A percentile compares a stretch with the other conserved stretches of the same genome.
Conservation (phyloP, 2,888 invertebrate genomes). For the Acanthosepion pharaonis region DNA sequence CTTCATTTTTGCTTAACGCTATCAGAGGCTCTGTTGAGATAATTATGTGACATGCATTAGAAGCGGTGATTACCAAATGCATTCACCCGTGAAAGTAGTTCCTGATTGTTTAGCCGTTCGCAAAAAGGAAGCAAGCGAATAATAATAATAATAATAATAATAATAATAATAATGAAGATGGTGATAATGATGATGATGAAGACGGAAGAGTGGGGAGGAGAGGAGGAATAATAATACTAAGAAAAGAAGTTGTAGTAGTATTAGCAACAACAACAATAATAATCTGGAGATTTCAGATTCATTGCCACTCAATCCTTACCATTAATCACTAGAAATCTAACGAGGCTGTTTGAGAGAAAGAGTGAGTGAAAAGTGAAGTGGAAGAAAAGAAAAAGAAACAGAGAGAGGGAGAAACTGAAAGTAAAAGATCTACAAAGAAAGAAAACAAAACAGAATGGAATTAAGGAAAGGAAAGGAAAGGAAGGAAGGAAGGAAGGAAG, state of each 20-base stretch:
- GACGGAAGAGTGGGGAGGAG: too few species aligned
- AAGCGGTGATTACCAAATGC: neutral
- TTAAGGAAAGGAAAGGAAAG: neutral
- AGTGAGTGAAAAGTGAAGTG: too few species aligned
- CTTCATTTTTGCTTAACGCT: neutral
- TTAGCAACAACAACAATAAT: too few species aligned
- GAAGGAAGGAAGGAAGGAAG: neutral
- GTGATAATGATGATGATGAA: neutral
- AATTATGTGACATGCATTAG: slow-evolving; percentile 33
- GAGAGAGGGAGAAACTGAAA: too few species aligned
- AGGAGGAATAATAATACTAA: neutral
- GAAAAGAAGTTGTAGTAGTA: neutral
- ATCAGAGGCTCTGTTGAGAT: neutral
- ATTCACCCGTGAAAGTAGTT: slow-evolving; percentile 33
- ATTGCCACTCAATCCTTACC: too few species aligned
- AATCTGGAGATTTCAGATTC: too few species aligned
- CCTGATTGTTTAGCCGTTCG: neutral
- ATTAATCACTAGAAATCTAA: too few species aligned
- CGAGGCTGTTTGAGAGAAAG: too few species aligned
- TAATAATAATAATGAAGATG: neutral
- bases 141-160: too few species aligned
- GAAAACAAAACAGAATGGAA: too few species aligned
- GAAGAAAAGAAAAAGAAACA: neutral
- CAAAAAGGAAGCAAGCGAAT: neutral
- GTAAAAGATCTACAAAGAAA: too few species aligned